A percentile compares a stretch with the other conserved stretches of the same genome.
Conservation (phyloP, 2,888 invertebrate genomes). For the Thymelicus sylvestris region DNA sequence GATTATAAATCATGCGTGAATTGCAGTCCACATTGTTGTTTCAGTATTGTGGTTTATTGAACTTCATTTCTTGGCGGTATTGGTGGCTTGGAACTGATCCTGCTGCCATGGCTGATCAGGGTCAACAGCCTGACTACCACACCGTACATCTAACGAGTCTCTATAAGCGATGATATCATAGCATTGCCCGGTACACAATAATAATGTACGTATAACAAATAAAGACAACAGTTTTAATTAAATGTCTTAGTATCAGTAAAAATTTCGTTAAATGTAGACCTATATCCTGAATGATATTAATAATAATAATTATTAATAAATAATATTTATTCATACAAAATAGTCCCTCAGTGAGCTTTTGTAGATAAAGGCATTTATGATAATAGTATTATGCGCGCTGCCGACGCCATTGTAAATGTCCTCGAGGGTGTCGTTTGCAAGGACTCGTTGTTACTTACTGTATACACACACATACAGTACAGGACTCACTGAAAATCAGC, state of each 20-base stretch:
- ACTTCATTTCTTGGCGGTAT: not conserved
- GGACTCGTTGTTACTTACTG: not conserved
- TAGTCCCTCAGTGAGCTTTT: constrained; percentile 15
- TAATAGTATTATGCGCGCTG: constrained; percentile 7
- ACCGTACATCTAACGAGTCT: too few relatives aligned
- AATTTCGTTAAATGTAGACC: too few relatives aligned
- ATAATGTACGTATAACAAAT: too few relatives aligned
- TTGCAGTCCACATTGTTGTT: not conserved
- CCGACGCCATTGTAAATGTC: constrained; percentile 5
- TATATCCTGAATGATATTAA: not conserved
- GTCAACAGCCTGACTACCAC: too few relatives aligned
- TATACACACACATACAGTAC: too few relatives aligned
- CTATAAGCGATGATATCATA: too few relatives aligned
- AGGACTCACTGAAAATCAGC: too few relatives aligned
- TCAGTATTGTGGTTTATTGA: not conserved
- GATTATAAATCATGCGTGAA: constrained; percentile 5
- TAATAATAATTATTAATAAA: not conserved
- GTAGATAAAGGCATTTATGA: constrained; percentile 18
- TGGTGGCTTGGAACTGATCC: too few relatives aligned
- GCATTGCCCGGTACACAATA: too few relatives aligned
- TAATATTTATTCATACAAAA: constrained; percentile 2
- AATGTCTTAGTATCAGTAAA: too few relatives aligned
- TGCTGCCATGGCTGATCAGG: too few relatives aligned
- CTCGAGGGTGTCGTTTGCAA: constrained; percentile 12
- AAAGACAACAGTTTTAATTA: not conserved